Conservation (phyloP, 2,888 invertebrate species). For the Morinoia aosen region DNA sequence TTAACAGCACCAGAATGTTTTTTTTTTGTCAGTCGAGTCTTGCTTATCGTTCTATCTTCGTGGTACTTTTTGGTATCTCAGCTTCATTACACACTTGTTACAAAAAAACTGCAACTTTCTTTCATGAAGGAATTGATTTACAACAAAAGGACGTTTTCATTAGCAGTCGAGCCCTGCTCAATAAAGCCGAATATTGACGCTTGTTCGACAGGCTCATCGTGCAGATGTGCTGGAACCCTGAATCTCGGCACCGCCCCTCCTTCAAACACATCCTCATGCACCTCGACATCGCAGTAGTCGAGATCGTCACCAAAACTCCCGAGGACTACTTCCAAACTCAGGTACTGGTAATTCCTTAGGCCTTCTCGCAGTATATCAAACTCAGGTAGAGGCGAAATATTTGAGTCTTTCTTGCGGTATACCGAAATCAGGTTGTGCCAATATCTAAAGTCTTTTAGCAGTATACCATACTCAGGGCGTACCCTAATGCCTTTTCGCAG, state of each 20-base stretch:
- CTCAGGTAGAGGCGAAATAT: too few relatives aligned
- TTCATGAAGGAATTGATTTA: neutral
- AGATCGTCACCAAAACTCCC: constrained; percentile 78
- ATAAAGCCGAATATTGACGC: neutral
- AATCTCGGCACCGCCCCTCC: constrained; percentile 89
- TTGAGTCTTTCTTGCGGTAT: too few relatives aligned
- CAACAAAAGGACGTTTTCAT: neutral
- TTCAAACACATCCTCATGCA: constrained; percentile 93
- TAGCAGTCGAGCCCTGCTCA: neutral
- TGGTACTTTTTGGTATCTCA: too few relatives aligned
- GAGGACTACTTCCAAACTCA: constrained; percentile 86
- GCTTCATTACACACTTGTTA: too few relatives aligned
- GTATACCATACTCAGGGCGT: too few relatives aligned
- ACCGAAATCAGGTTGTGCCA: neutral
- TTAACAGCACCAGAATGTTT: too few relatives aligned
- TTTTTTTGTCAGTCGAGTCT: too few relatives aligned
- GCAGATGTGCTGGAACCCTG: constrained; percentile 92
- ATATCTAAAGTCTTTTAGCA: neutral
- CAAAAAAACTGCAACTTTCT: neutral
- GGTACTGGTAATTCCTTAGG: constrained; percentile 74
- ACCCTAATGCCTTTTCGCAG: too few relatives aligned
- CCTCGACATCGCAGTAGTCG: constrained; percentile 89
- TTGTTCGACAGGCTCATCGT: constrained; percentile 77
- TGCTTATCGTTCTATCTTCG: too few relatives aligned
- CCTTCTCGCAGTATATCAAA: too few relatives aligned